phyloP scores from a whole-genome alignment of 1,140 invertebrate genomes.

The Drosophila obscura region DNA sequence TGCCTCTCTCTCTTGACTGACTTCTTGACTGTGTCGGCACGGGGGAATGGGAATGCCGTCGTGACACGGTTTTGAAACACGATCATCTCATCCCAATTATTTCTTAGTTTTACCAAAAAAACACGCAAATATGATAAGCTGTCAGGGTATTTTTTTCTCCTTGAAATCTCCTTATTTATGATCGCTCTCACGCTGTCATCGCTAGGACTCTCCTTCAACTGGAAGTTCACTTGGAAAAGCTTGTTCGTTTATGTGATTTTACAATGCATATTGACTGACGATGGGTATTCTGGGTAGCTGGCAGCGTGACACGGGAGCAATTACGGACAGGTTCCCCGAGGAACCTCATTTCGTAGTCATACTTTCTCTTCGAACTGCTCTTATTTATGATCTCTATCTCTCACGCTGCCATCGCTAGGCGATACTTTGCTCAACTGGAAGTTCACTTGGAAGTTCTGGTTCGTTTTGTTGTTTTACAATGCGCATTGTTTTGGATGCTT shows the following conservation, averaged over 20 bases:
- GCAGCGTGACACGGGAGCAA: conserved; percentile 9
- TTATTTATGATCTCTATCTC: conserved; percentile 18
- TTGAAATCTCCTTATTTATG: too few species aligned
- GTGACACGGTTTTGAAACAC: conserved; percentile 3
- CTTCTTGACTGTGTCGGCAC: neutral
- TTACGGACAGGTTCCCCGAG: too few species aligned
- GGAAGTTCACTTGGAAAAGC: too few species aligned
- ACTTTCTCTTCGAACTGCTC: neutral
- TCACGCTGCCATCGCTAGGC: conserved; percentile 40
- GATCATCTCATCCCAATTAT: neutral
- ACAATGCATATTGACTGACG: conserved; percentile 33
- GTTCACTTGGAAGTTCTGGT: conserved; percentile 43
- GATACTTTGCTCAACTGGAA: conserved; percentile 27
- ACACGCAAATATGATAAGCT: neutral
- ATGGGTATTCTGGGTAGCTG: neutral
- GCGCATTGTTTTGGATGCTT: conserved; percentile 61
- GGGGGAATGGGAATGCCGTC: conserved; percentile 27
- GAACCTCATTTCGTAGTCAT: neutral
- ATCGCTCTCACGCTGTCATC: too few species aligned
- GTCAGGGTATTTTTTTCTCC: neutral
- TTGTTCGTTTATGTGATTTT: conserved; percentile 15
- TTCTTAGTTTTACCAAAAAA: neutral
- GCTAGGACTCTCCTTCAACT: too few species aligned
- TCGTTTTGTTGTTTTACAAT: conserved; percentile 72
- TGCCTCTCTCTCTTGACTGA: conserved; percentile 39